Evolutionary conservation across 1,140 invertebrate genomes (phyloP), one percentile per base, ranked within the genome.

Genomic region (Monomorium pharaonis): DNA sequence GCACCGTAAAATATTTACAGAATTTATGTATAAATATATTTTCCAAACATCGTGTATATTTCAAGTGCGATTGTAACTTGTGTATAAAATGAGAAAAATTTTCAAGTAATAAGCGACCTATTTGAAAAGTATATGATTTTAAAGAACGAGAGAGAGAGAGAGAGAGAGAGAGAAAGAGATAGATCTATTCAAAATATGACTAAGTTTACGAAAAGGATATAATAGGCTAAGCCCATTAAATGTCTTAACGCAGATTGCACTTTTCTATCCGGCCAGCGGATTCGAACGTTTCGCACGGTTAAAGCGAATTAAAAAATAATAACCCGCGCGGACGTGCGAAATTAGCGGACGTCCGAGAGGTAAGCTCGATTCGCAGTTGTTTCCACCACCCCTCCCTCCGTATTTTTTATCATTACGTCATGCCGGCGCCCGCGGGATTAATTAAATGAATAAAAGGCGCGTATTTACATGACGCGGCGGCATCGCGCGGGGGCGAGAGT

Each of bases 371-470:
- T 60, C 27, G 67, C 67, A 58, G 67, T 47, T 58, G 78, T 72
- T 47, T 51, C 76, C 76, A 51, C 14, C 44, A 14, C 27, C 27
- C n/a, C 37, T 37, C 37, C n/a, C 27, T 16, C n/a, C 67, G 51
- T 74, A 83, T 83, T 83, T 83, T 83, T 83, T 74, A 74, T 72
- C 78, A 83, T 83, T 83, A 83, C 56, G 51, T 44, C 78, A 47
- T 44, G 51, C 33, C 47, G 77, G 77, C 51, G n/a, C 37, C 78
- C 67, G 78, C 47, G 78, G 62, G 70, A 84, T 86, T 56, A 84
- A 86, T 84, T 84, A 72, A 84, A 76, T 78, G 49, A 85, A 75
- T 67, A 86, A 89, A 86, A 86, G 69, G 60, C 60, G 37, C 37
- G 51, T 83, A 83, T 83, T 83, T 74, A 74, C 78, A 72, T 70